Evolutionary conservation across 1,140 invertebrate genomes (phyloP), one percentile per base, ranked within the genome.

Genomic region (Achatina immaculata): DNA sequence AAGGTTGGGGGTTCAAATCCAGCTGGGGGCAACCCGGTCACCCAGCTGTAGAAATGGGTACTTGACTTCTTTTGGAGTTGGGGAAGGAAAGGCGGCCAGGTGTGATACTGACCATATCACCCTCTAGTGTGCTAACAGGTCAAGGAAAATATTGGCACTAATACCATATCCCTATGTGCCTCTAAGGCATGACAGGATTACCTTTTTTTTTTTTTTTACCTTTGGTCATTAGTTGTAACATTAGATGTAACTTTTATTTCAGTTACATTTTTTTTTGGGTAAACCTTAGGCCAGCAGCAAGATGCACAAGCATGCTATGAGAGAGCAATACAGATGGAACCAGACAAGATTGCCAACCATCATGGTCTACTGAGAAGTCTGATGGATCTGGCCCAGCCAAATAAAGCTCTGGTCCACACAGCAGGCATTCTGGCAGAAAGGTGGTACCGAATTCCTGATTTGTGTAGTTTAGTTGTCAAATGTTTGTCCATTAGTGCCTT

Each of bases 231-330:
- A 55, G 19, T 55, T 3, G 21, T 24, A 55, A 21, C 48, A 55
- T 19, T 55, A 19, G 3, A 21, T 24, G 24, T 55, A 14, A 21
- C 4, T 45, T 55, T 6, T 21, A 2, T 55, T 21, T 55, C 48
- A 3, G 7, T 55, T 55, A 21, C 48, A 55, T 31, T 31, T 7
- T 38, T 66, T 51, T 66, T 36, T 36, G 11, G 28, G 65, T 45
- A 28, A 11, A 11, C 48, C 34, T 11, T 78, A 90, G 90, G 92
- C 68, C 89, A 92, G 76, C 88, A 93, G 81, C 91, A 92, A 81
- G 92, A 93, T 86, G 92, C 93, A 1, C 88, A 93, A 62, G 90
- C 92, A n/a, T 93, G 93, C 84, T 94, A 93, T 87, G 93, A 93
- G 77, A 89, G 91, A 74, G 90, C 92, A 1, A 90, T 92, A 36